phyloP scores from a whole-genome alignment of 2,113 vertebrate species.

The Notothenia rossii region DNA sequence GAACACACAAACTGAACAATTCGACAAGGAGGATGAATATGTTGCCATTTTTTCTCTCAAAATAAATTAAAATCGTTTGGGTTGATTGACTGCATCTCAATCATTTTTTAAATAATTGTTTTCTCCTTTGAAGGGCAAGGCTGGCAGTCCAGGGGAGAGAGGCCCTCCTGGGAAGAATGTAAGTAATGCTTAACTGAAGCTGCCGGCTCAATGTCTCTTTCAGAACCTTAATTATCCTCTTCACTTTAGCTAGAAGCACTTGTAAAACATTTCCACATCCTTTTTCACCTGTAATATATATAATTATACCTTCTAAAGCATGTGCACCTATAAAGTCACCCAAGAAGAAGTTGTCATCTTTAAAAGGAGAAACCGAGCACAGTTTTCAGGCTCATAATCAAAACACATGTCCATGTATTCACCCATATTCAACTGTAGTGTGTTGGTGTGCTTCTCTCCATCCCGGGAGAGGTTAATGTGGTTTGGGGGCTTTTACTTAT shows the following conservation, averaged over 20 bases:
- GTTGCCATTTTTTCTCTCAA: neutral
- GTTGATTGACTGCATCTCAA: neutral
- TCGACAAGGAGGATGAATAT: neutral
- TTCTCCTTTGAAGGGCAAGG: constrained; percentile 88
- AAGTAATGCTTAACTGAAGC: constrained; percentile 73
- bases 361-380: neutral
- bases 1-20: neutral
- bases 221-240: constrained; percentile 19
- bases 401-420: neutral
- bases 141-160: constrained; percentile 91
- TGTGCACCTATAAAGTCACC: constrained; percentile 13
- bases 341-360: constrained; percentile 18
- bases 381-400: neutral
- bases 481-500: too few species aligned
- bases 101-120: constrained; percentile 17
- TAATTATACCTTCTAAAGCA: constrained; percentile 30
- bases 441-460: neutral
- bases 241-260: constrained; percentile 3
- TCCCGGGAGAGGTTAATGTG: too few species aligned
- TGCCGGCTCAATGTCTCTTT: constrained; percentile 8
- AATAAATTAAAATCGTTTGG: neutral
- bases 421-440: neutral
- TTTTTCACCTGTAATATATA: constrained; percentile 32
- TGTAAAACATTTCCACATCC: constrained; percentile 42
- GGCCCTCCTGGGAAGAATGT: constrained; percentile 89